phyloP scores from a whole-genome alignment of 1,140 invertebrate genomes.

The Drosophila busckii region DNA sequence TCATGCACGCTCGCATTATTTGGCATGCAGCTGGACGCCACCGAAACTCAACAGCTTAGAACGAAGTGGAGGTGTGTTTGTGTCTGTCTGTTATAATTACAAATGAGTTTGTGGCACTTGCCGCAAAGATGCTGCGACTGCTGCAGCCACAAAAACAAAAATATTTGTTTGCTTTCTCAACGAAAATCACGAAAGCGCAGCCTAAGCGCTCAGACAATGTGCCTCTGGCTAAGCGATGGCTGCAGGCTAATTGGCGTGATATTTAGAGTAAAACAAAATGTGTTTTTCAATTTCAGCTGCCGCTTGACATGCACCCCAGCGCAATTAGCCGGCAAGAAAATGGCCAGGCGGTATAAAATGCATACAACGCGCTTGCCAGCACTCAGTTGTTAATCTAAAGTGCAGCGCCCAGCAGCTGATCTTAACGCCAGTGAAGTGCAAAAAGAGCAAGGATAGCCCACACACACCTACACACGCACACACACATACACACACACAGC shows the following conservation, averaged over 20 bases:
- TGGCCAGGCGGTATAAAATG: constrained; percentile 62
- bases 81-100: constrained; percentile 54
- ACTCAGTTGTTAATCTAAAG: constrained; percentile 62
- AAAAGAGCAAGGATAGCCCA: constrained; percentile 30
- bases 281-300: constrained; percentile 56
- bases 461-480: constrained; percentile 5
- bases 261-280: constrained; percentile 74
- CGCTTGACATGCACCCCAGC: constrained; percentile 56
- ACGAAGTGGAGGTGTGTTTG: constrained; percentile 42
- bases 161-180: constrained; percentile 60
- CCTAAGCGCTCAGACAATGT: constrained; percentile 9
- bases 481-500: constrained; percentile 14
- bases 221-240: constrained; percentile 18
- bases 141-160: not conserved
- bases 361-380: constrained; percentile 51
- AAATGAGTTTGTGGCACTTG: constrained; percentile 48
- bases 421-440: constrained; percentile 14
- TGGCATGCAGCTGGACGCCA: constrained; percentile 16
- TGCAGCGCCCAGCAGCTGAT: constrained; percentile 39
- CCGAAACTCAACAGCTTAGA: constrained; percentile 62
- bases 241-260: constrained; percentile 71
- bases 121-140: constrained; percentile 12
- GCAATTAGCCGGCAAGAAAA: constrained; percentile 47
- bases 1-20: constrained; percentile 49
- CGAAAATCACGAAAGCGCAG: constrained; percentile 73